Conservation (phyloP, 2,113 vertebrate genomes). For the Poicephalus meyeri region DNA sequence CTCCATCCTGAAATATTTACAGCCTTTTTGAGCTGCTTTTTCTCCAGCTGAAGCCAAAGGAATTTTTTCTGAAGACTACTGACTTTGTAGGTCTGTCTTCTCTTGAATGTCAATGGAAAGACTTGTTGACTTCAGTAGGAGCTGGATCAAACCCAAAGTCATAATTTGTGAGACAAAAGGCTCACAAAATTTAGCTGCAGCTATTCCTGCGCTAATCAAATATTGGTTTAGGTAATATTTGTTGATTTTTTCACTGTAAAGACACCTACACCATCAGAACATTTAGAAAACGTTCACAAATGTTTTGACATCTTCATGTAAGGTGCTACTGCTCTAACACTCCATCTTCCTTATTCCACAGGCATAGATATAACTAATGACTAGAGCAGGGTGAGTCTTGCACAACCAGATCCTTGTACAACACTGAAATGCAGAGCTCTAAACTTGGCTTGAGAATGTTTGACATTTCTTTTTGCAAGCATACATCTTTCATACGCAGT, state of each 20-base stretch:
- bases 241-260: background rate
- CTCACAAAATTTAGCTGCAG: background rate
- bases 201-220: background rate
- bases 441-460: background rate
- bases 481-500: background rate
- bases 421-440: background rate
- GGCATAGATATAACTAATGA: background rate
- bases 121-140: background rate
- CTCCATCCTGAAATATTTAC: conserved; percentile 27
- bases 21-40: background rate
- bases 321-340: background rate
- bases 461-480: background rate
- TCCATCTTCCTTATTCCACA: background rate
- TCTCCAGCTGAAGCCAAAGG: background rate
- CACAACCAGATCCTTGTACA: background rate
- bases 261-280: background rate
- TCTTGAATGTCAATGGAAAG: background rate
- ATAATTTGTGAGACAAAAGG: background rate
- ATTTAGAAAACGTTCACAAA: background rate
- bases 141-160: background rate
- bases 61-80: background rate
- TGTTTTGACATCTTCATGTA: background rate
- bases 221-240: background rate
- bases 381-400: background rate
- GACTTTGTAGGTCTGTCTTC: background rate